phyloP scores from a whole-genome alignment of 1,140 invertebrate genomes.

The Harpegnathos saltator region DNA sequence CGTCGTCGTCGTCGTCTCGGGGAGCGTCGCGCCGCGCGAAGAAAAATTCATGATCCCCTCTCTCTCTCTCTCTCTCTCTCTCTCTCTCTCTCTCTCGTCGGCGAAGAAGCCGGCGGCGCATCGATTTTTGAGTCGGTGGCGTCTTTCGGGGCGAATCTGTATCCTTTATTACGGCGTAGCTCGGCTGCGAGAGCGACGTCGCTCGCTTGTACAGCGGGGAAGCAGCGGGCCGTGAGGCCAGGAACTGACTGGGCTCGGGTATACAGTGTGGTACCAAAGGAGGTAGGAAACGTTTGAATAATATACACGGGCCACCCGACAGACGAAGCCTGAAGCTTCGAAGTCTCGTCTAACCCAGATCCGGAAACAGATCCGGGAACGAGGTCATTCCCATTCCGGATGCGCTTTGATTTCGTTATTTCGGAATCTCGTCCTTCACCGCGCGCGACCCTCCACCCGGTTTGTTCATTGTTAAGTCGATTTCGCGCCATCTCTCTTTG shows the following conservation, averaged over 20 bases:
- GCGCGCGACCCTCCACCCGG: not conserved
- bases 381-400: conserved; percentile 54
- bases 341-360: conserved; percentile 66
- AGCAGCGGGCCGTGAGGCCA: conserved; percentile 1
- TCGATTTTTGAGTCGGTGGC: conserved; percentile 25
- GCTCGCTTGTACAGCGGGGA: not conserved
- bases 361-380: conserved; percentile 56
- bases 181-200: not conserved
- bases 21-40: not conserved
- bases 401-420: conserved; percentile 60
- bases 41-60: conserved; percentile 36
- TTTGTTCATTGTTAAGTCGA: conserved; percentile 48
- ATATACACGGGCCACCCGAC: conserved; percentile 39
- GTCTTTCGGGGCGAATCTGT: conserved; percentile 1
- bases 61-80: no score
- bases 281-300: conserved; percentile 58
- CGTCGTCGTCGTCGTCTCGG: no score
- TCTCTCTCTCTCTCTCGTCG: no score
- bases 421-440: conserved; percentile 16
- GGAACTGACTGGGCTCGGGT: not conserved
- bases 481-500: conserved; percentile 31
- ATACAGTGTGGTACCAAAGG: conserved; percentile 18
- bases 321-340: conserved; percentile 19
- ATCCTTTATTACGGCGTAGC: not conserved
- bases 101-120: not conserved